phyloP scores from a whole-genome alignment of 2,113 vertebrate species.

The Pheucticus melanocephalus region DNA sequence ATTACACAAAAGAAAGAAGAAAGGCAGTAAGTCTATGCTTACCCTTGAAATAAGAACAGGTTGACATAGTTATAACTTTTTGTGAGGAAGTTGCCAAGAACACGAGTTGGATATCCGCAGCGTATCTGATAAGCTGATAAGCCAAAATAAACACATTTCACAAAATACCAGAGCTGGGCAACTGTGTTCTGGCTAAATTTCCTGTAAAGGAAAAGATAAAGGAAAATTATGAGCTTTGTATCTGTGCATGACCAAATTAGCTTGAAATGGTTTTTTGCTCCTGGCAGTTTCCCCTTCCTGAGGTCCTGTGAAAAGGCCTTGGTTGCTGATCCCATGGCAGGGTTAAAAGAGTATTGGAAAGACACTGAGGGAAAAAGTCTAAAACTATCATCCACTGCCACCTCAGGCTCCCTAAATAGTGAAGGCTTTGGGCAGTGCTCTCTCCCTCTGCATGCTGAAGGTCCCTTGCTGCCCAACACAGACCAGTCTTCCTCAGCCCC shows the following conservation, averaged over 20 bases:
- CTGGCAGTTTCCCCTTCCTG: neutral
- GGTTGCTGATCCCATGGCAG: neutral
- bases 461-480: neutral
- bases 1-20: neutral
- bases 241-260: neutral
- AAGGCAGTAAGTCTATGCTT: conserved; percentile 50
- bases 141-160: conserved; percentile 98
- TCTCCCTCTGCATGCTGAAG: neutral
- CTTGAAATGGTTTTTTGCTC: neutral
- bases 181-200: conserved; percentile 95
- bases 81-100: conserved; percentile 98
- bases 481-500: accelerated
- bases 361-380: neutral
- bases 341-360: neutral
- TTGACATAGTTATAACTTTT: conserved; percentile 99
- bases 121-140: conserved; percentile 99
- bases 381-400: neutral
- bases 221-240: neutral
- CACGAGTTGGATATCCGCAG: conserved; percentile 95
- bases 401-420: neutral
- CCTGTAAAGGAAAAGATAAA: conserved; percentile 72
- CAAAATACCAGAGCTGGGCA: conserved; percentile 99
- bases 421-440: neutral
- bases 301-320: neutral
- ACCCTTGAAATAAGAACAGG: conserved; percentile 99